These are phyloP conservation scores for Conus ventricosus DNA, from an alignment of 1,140 invertebrate genomes.

Conservation along the genomic window DNA sequence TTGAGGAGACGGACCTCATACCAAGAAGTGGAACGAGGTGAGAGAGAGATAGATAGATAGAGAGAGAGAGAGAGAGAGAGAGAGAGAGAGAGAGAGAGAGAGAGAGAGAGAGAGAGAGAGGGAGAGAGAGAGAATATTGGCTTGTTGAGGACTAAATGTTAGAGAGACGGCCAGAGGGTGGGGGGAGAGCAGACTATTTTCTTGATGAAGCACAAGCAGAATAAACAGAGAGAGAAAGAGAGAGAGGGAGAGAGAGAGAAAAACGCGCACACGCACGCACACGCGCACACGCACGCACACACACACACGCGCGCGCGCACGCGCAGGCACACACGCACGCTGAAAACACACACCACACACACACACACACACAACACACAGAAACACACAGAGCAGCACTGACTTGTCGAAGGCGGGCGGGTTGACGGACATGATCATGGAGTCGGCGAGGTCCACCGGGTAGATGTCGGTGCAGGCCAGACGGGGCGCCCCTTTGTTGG, in stretches of 20 bases:
- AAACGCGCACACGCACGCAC: background rate
- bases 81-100: too few relatives aligned
- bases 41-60: too few relatives aligned
- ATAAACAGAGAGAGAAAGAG: background rate
- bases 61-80: too few relatives aligned
- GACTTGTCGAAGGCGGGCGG: background rate
- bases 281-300: background rate
- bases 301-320: background rate
- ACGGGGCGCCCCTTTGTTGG: slow-evolving; percentile 82
- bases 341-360: background rate
- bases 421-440: background rate
- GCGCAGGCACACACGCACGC: background rate
- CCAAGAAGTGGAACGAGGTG: too few relatives aligned
- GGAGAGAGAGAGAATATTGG: too few relatives aligned
- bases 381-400: background rate
- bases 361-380: background rate
- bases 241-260: background rate
- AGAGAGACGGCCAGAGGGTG: too few relatives aligned
- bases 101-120: too few relatives aligned
- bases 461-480: slow-evolving; percentile 94
- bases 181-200: too few relatives aligned
- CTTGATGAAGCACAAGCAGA: background rate
- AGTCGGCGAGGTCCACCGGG: slow-evolving; percentile 71
- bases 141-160: too few relatives aligned
- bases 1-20: too few relatives aligned